Percentiles rank a stretch among this genome's conserved stretches.
Evolutionary conservation across 2,888 invertebrate species (phyloP).

Genomic region (Tenthredo mesomela): DNA sequence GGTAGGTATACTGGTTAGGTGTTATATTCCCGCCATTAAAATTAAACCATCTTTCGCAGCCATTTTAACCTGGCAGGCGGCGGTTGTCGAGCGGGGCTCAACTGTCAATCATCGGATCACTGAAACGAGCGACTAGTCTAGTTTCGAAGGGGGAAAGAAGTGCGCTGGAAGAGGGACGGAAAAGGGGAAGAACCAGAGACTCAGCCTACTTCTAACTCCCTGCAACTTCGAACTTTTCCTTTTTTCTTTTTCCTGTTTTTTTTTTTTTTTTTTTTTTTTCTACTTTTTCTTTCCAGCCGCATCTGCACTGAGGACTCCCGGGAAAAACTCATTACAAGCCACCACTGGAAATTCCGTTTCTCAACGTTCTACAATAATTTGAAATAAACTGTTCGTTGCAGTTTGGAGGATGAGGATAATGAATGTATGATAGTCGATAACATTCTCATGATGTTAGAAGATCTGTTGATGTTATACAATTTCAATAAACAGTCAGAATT

Average conservation of each 20-base stretch:
- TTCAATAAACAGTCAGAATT: background rate
- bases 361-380: constrained; percentile 34
- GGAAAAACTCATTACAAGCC: constrained; percentile 73
- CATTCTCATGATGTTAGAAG: background rate
- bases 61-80: constrained; percentile 70
- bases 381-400: background rate
- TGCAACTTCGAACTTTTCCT: constrained; percentile 56
- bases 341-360: constrained; percentile 62
- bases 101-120: constrained; percentile 75
- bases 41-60: constrained; percentile 75
- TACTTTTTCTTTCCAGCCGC: constrained; percentile 45
- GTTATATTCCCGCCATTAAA: constrained; percentile 69
- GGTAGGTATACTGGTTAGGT: constrained; percentile 39
- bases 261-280: constrained; percentile 53
- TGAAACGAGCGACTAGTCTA: constrained; percentile 64
- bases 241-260: constrained; percentile 56
- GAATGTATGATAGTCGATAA: background rate
- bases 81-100: constrained; percentile 64
- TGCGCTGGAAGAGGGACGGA: constrained; percentile 41
- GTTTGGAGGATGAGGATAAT: background rate
- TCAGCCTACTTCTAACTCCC: constrained; percentile 46
- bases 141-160: constrained; percentile 57
- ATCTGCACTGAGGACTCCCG: constrained; percentile 61
- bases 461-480: background rate
- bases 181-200: constrained; percentile 38